Percentiles rank a stretch among this genome's conserved stretches.
Conservation (phyloP, 1,140 invertebrate genomes). For the Trichonephila clavata region DNA sequence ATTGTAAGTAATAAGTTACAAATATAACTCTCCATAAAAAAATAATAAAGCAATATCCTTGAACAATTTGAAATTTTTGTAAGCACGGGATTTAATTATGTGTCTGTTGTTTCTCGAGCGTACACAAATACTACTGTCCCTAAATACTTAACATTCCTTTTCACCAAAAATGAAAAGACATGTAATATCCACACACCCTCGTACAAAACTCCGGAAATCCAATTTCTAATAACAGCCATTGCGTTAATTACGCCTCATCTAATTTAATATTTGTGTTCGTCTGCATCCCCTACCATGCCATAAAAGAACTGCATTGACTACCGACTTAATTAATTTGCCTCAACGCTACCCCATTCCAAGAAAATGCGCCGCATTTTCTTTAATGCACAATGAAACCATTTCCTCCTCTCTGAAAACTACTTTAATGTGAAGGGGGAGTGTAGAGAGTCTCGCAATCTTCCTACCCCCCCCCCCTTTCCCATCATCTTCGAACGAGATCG, state of each 20-base stretch:
- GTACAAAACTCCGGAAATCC: slow-evolving; percentile 12
- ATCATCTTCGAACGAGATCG: background rate
- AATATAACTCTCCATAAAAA: too few species aligned
- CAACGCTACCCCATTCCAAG: slow-evolving; percentile 1
- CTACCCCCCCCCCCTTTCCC: background rate
- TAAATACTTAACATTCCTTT: background rate
- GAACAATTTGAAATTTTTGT: too few species aligned
- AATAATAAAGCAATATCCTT: too few species aligned
- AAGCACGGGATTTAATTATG: too few species aligned
- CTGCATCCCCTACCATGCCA: background rate
- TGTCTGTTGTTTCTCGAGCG: too few species aligned
- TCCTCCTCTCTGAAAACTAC: slow-evolving; percentile 19
- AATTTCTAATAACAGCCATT: slow-evolving; percentile 34
- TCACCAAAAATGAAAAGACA: background rate
- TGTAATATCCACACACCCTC: background rate
- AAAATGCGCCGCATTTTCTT: slow-evolving; percentile 28
- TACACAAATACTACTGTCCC: too few species aligned
- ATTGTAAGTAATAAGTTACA: too few species aligned
- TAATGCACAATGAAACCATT: slow-evolving; percentile 35
- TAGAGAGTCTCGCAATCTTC: background rate
- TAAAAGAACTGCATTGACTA: slow-evolving; percentile 14
- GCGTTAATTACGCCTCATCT: slow-evolving; percentile 1
- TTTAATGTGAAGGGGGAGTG: background rate
- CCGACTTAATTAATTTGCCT: slow-evolving; percentile 24
- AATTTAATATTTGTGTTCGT: slow-evolving; percentile 31